phyloP scores from a whole-genome alignment of 1,140 invertebrate species.

The Drosophila sproati region DNA sequence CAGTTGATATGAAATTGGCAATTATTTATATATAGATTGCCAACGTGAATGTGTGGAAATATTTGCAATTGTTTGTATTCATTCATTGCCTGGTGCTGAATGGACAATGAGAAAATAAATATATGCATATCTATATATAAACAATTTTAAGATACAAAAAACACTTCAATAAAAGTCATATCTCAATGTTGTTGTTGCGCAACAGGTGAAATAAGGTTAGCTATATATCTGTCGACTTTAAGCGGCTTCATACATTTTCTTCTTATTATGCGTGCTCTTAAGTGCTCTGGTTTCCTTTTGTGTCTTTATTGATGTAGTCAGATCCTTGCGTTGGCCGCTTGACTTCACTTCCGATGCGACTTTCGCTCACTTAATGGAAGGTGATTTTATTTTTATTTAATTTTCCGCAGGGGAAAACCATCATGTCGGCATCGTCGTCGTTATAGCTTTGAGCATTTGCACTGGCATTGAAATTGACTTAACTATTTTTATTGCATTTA shows the following conservation, averaged over 20 bases:
- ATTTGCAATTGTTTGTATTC: constrained; percentile 58
- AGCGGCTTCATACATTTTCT: background rate
- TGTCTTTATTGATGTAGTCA: constrained; percentile 4
- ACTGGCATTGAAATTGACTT: constrained; percentile 75
- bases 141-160: constrained; percentile 7
- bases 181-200: constrained; percentile 9
- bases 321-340: constrained; percentile 1
- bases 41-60: constrained; percentile 54
- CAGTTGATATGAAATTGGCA: constrained; percentile 34
- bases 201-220: constrained; percentile 14
- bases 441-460: constrained; percentile 38
- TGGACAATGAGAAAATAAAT: constrained; percentile 41
- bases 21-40: constrained; percentile 72
- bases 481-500: constrained; percentile 76
- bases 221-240: constrained; percentile 20
- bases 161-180: constrained; percentile 8
- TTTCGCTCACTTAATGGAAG: constrained; percentile 21
- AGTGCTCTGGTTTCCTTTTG: constrained; percentile 5
- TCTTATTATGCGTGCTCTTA: constrained; percentile 2
- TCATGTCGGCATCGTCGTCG: constrained; percentile 39
- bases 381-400: constrained; percentile 61
- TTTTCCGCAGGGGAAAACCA: constrained; percentile 58
- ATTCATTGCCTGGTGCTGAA: constrained; percentile 54
- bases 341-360: constrained; percentile 47
- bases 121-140: constrained; percentile 8